Base-by-base conservation (phyloP, 2,797 vertebrate species). In the Sardinella longiceps region DNA sequence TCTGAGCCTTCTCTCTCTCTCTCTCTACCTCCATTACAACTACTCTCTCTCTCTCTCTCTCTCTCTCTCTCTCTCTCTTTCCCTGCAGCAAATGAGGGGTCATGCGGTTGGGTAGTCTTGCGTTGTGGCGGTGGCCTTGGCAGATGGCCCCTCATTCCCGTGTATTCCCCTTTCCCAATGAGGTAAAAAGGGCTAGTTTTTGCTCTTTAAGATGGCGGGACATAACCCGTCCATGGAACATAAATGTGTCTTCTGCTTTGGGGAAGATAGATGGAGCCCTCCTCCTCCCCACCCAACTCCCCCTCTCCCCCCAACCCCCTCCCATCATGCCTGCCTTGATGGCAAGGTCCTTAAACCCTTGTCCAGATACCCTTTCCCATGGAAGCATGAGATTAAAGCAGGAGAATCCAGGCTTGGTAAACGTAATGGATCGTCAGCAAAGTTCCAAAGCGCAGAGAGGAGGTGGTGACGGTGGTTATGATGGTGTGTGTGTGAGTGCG, bases 321-420 rank as follows among this genome's bases (percentile, higher is more conserved):
- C 60, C 25, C 60, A 66, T 58, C 92, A 93, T 92, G 90, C 91
- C 87, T 88, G 88, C 93, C 92, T 95, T 95, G 92, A 95, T 95
- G 95, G 95, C 95, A 95, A 94, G 93, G 92, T 94, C 93, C 95
- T 95, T 94, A 94, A 95, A 93, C 88, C 90, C 90, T 92, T 89
- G 88, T 94, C 92, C 92, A 91, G 94, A 93, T 94, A 77, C 92
- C 91, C 91, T 93, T 94, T 94, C 90, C 88, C 91, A 90, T 90
- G 92, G 92, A 94, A 94, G 95, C 92, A 93, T 94, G 94, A 95
- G 94, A 95, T 96, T 95, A 95, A 95, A 95, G 92, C 92, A 90
- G 92, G 88, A 90, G 92, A 91, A 90, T 88, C 91, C 87, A 89
- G 89, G 93, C 92, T 93, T 90, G 92, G 90, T 94, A 95, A 95